phyloP scores from a whole-genome alignment of 1,140 invertebrate genomes.

The Maconellicoccus hirsutus region DNA sequence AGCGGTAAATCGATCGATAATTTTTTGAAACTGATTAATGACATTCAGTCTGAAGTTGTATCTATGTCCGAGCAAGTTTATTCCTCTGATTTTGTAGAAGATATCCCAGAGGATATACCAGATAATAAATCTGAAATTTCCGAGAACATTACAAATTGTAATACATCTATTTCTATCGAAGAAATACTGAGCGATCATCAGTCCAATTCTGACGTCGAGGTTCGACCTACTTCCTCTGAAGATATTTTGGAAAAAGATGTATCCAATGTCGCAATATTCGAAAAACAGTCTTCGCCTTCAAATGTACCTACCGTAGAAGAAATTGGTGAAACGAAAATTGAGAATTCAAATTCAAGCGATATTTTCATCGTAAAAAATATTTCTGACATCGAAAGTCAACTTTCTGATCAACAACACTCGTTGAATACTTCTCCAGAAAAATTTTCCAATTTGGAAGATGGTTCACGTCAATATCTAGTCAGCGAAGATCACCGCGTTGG shows the following conservation, averaged over 20 bases:
- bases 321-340: not conserved
- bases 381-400: not conserved
- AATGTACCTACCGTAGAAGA: not conserved
- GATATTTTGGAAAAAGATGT: not conserved
- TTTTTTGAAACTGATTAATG: not conserved
- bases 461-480: not conserved
- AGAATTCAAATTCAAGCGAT: not conserved
- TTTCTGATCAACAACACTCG: not conserved
- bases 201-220: not conserved
- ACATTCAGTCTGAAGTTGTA: not conserved
- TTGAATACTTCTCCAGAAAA: not conserved
- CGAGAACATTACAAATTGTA: not conserved
- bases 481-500: not conserved
- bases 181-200: not conserved
- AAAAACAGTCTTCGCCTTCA: not conserved
- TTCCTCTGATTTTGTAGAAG: slow-evolving; percentile 9
- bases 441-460: not conserved
- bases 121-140: not conserved
- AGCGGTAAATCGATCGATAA: not conserved
- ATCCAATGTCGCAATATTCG: not conserved
- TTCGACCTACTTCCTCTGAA: not conserved
- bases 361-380: not conserved
- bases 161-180: slow-evolving; percentile 6
- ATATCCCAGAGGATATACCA: not conserved
- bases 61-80: slow-evolving; percentile 1